Evolutionary conservation across 2,888 invertebrate genomes (phyloP), one percentile per base, ranked within the genome.

Genomic region (Autographa gamma): DNA sequence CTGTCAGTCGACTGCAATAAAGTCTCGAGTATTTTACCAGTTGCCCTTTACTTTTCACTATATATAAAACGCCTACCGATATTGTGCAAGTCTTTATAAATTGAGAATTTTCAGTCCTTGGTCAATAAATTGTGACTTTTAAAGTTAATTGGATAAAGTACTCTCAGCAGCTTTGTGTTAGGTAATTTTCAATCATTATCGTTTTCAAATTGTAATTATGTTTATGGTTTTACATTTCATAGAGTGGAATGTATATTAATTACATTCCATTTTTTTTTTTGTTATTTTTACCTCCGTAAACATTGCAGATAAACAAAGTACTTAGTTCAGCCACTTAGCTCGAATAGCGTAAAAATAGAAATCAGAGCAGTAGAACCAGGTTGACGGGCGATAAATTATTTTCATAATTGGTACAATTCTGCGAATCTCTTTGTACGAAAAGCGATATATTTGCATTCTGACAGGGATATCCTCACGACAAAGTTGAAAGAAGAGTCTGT

Each of bases 1-100:
- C 77, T 77, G 76, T 80, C 77, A 76, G 63, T 66, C 11, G 63
- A 16, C 48, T 31, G 67, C 63, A 41, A 77, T 77, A 76, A 77
- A 77, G 38, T 77, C 54, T 63, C 18, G 52, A 43, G 61, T 62
- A 56, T 60, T 9, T 71, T 66, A 60, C 32, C 76, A 63, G 58
- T 31, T 13, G 58, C 65, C 67, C 54, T 77, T 76, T 67, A 65
- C 80, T 77, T 68, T 76, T 72, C 68, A 76, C 80, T 66, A 54
- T 25, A 16, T 60, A 71, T 68, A 76, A 71, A 80, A 64, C 80
- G 68, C 80, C 77, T 34, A 38, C 68, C 65, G 13, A 76, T 66
- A 80, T 77, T 80, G 77, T 80, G 77, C 66, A 77, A 80, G 25
- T 48, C 31, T 54, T 58, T 56, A 18, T 59, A 63, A 56, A 56